A percentile compares a stretch with the other conserved stretches of the same genome.
These are phyloP conservation scores for Enteromius thamalakanensis DNA, from an alignment of 2,797 vertebrate genomes.

Conservation along the genomic window DNA sequence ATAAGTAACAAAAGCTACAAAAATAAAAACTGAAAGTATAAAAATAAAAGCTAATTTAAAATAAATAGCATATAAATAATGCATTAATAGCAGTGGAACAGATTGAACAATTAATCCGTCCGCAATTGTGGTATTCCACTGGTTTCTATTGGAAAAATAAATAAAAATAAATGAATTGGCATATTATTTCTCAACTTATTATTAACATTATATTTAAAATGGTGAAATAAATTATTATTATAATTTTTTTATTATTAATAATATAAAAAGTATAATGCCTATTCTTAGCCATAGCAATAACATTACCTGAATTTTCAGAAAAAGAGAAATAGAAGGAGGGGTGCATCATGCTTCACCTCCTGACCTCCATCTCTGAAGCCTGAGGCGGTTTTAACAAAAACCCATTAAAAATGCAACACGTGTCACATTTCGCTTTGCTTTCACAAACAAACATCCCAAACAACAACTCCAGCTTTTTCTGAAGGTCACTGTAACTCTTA, in stretches of 20 bases:
- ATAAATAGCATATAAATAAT: too few species aligned
- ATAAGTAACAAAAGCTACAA: too few species aligned
- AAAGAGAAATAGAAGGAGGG: neutral
- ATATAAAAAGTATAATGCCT: neutral
- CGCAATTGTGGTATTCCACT: neutral
- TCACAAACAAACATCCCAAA: slow-evolving; percentile 21
- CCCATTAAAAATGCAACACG: slow-evolving; percentile 19
- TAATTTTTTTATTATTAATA: neutral
- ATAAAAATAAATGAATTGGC: neutral
- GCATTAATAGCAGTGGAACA: too few species aligned
- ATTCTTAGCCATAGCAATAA: neutral
- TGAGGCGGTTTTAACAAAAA: neutral
- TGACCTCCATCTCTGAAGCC: neutral
- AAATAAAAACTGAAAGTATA: too few species aligned
- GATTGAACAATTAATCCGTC: neutral
- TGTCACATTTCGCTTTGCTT: slow-evolving; percentile 12
- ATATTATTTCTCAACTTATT: neutral
- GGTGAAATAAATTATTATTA: neutral
- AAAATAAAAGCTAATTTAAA: too few species aligned
- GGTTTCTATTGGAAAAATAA: neutral
- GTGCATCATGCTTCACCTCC: slow-evolving; percentile 24
- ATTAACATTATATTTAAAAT: neutral
- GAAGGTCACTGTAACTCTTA: neutral
- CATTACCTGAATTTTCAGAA: neutral
- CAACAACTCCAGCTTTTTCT: neutral